Evolutionary conservation across 1,140 invertebrate species (phyloP).

Genomic region (Musca vetustissima): DNA sequence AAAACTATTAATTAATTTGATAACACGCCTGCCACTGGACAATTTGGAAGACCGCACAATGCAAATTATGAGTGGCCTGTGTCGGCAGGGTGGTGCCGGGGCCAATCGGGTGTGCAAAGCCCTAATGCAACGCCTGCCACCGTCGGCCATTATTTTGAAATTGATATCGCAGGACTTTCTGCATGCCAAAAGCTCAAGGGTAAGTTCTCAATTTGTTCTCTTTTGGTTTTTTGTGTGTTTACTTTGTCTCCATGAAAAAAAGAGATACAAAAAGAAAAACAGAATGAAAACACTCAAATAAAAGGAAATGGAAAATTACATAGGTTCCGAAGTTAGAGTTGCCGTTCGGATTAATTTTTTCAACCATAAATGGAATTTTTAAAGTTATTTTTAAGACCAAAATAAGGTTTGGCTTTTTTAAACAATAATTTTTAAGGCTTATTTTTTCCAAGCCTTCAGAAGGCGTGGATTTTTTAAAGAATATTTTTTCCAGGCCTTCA

Average conservation of each 20-base stretch:
- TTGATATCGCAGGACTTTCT: conserved; percentile 66
- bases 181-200: conserved; percentile 66
- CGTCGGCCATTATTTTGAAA: conserved; percentile 65
- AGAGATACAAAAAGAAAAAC: background rate
- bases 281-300: too few relatives aligned
- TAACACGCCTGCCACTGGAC: conserved; percentile 51
- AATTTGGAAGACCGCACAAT: conserved; percentile 55
- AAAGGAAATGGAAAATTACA: too few relatives aligned
- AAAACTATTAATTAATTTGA: conserved; percentile 48
- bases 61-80: conserved; percentile 61
- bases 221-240: background rate
- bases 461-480: too few relatives aligned
- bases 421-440: too few relatives aligned
- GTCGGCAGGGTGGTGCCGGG: conserved; percentile 63
- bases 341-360: too few relatives aligned
- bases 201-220: conserved; percentile 33
- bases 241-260: too few relatives aligned
- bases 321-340: too few relatives aligned
- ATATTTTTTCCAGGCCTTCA: too few relatives aligned
- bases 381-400: too few relatives aligned
- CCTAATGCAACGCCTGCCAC: conserved; percentile 67
- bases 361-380: too few relatives aligned
- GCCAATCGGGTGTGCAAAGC: conserved; percentile 63
- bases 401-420: too few relatives aligned
- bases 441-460: too few relatives aligned